Evolutionary conservation across 1,140 invertebrate species (phyloP).

Genomic region (Hycleus phaleratus): DNA sequence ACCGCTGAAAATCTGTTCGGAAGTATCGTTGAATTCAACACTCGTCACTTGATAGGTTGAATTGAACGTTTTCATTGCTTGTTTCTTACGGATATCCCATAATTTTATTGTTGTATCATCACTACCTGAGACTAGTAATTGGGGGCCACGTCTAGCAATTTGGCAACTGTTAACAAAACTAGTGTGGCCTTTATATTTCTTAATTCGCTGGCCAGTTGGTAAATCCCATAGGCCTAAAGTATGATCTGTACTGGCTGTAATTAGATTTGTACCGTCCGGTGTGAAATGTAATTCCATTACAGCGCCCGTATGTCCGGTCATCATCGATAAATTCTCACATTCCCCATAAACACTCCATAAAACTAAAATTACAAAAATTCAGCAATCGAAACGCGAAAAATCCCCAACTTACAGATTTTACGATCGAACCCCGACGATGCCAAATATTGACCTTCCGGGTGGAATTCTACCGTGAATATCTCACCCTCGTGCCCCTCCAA

Average conservation of each 20-base stretch:
- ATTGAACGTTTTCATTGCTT: conserved; percentile 70
- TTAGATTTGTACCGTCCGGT: conserved; percentile 86
- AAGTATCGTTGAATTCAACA: conserved; percentile 92
- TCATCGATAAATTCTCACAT: conserved; percentile 91
- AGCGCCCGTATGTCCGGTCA: conserved; percentile 93
- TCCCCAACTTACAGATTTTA: conserved; percentile 77
- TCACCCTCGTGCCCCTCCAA: conserved; percentile 96
- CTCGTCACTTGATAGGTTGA: conserved; percentile 80
- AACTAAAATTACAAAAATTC: conserved; percentile 51
- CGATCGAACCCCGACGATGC: conserved; percentile 95
- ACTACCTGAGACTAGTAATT: conserved; percentile 83
- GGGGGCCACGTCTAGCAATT: conserved; percentile 76
- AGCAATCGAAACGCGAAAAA: background rate
- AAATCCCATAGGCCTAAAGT: conserved; percentile 95
- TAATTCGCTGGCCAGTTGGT: conserved; percentile 73
- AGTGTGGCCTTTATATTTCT: conserved; percentile 87
- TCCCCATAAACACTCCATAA: conserved; percentile 98
- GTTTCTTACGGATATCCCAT: conserved; percentile 83
- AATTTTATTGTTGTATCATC: conserved; percentile 92
- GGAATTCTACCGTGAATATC: conserved; percentile 89
- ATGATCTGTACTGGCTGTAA: conserved; percentile 90
- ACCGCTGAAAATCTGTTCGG: conserved; percentile 82
- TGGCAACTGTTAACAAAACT: conserved; percentile 83
- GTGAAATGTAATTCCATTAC: conserved; percentile 94
- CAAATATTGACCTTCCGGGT: conserved; percentile 90